phyloP scores from a whole-genome alignment of 2,888 invertebrate species.

The Thera obeliscata region DNA sequence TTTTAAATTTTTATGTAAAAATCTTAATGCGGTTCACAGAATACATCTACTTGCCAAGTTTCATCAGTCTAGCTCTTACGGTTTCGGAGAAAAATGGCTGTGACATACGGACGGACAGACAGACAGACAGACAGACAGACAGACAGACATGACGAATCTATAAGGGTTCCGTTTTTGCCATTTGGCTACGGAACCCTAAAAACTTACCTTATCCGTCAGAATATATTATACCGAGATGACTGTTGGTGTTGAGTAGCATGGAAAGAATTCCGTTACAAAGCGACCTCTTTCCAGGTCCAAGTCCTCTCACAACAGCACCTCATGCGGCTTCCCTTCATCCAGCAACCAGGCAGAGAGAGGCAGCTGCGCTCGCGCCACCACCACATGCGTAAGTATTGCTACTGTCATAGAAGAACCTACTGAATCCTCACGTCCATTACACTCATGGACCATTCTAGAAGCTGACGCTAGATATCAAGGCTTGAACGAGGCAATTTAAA shows the following conservation, averaged over 20 bases:
- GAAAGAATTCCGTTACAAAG: background rate
- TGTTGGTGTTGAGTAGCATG: background rate
- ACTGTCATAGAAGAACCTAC: constrained; percentile 11
- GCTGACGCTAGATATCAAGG: constrained; percentile 20
- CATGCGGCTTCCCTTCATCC: constrained; percentile 75
- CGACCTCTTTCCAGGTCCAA: constrained; percentile 57
- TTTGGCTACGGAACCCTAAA: too few species aligned
- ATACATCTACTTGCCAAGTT: too few species aligned
- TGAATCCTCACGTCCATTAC: constrained; percentile 64
- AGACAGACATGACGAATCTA: too few species aligned
- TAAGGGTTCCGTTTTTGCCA: too few species aligned
- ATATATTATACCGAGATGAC: background rate
- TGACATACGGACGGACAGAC: too few species aligned
- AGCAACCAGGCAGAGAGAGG: constrained; percentile 73
- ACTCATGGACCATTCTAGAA: constrained; percentile 70
- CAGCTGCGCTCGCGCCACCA: constrained; percentile 76
- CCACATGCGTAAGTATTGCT: constrained; percentile 74
- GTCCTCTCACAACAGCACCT: constrained; percentile 72
- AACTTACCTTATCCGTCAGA: background rate
- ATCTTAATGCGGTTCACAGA: too few species aligned
- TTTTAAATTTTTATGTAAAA: too few species aligned
- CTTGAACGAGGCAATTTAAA: constrained; percentile 10
- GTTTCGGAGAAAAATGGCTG: too few species aligned
- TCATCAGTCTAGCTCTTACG: too few species aligned
- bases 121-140: too few species aligned